Percentiles rank a stretch among this genome's conserved stretches.
These are phyloP conservation scores for Troides aeacus DNA, from an alignment of 2,888 invertebrate species.

Conservation along the genomic window DNA sequence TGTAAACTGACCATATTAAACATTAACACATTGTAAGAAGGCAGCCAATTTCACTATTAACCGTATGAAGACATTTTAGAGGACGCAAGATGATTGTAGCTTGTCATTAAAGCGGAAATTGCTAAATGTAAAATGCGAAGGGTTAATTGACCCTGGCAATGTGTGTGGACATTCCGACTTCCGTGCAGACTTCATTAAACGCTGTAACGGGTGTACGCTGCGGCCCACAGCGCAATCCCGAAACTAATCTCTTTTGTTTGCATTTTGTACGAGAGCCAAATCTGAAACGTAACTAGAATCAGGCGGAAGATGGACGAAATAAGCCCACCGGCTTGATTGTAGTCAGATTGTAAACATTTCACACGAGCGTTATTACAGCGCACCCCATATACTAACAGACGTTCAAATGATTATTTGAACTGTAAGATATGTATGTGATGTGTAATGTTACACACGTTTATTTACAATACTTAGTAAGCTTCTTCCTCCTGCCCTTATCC, in stretches of 20 bases:
- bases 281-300: slow-evolving; percentile 48
- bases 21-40: too few species aligned
- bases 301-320: slow-evolving; percentile 45
- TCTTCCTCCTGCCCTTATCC: too few species aligned
- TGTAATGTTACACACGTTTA: neutral
- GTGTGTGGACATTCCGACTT: slow-evolving; percentile 34
- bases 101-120: neutral
- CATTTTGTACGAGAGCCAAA: slow-evolving; percentile 62
- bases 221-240: slow-evolving; percentile 53
- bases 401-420: slow-evolving; percentile 23
- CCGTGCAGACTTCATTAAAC: slow-evolving; percentile 53
- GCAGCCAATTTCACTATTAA: too few species aligned
- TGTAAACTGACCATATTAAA: too few species aligned
- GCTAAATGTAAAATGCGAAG: slow-evolving; percentile 8
- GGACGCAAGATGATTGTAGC: too few species aligned
- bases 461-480: neutral
- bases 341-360: slow-evolving; percentile 27
- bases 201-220: slow-evolving; percentile 45
- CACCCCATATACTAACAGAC: slow-evolving; percentile 10
- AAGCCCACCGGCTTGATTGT: slow-evolving; percentile 31
- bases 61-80: too few species aligned
- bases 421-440: neutral
- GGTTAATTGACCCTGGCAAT: slow-evolving; percentile 19
- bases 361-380: slow-evolving; percentile 16
- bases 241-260: slow-evolving; percentile 67